Percentiles rank a stretch among this genome's conserved stretches.
Conservation (phyloP, 2,113 vertebrate species). For the Amia ocellicauda region DNA sequence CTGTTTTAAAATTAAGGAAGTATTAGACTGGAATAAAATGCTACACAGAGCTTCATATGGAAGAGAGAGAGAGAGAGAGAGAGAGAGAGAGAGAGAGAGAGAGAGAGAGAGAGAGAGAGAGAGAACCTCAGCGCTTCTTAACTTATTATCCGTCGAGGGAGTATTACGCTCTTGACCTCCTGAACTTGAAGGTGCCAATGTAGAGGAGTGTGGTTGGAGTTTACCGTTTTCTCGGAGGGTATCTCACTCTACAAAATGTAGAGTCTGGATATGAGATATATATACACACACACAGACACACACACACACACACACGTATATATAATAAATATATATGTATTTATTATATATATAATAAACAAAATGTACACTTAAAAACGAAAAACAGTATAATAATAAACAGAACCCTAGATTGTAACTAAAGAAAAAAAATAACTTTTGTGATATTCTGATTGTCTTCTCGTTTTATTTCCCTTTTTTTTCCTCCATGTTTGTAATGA, state of each 20-base stretch:
- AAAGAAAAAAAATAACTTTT: constrained; percentile 63
- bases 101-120: constrained; percentile 55
- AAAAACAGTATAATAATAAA: constrained; percentile 9
- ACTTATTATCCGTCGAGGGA: constrained; percentile 44
- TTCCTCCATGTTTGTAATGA: constrained; percentile 77
- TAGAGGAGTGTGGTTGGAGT: constrained; percentile 68
- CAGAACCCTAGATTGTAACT: constrained; percentile 55
- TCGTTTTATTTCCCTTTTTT: constrained; percentile 38
- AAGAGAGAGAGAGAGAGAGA: constrained; percentile 58
- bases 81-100: constrained; percentile 57
- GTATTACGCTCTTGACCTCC: constrained; percentile 59
- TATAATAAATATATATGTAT: constrained; percentile 54
- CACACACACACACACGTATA: constrained; percentile 36
- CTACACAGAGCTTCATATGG: constrained; percentile 65
- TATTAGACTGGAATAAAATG: constrained; percentile 35
- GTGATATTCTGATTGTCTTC: constrained; percentile 65
- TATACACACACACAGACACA: constrained; percentile 39
- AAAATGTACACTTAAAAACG: constrained; percentile 18
- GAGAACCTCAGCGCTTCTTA: constrained; percentile 31
- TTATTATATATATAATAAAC: constrained; percentile 20
- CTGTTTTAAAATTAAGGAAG: constrained; percentile 43
- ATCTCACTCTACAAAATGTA: constrained; percentile 69
- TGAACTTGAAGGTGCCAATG: constrained; percentile 71
- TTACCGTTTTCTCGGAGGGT: constrained; percentile 53
- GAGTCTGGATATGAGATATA: constrained; percentile 66